These are phyloP conservation scores for Zoanthus sansibaricus DNA, from an alignment of 92 coral and sea anemone species.

Conservation along the genomic window DNA sequence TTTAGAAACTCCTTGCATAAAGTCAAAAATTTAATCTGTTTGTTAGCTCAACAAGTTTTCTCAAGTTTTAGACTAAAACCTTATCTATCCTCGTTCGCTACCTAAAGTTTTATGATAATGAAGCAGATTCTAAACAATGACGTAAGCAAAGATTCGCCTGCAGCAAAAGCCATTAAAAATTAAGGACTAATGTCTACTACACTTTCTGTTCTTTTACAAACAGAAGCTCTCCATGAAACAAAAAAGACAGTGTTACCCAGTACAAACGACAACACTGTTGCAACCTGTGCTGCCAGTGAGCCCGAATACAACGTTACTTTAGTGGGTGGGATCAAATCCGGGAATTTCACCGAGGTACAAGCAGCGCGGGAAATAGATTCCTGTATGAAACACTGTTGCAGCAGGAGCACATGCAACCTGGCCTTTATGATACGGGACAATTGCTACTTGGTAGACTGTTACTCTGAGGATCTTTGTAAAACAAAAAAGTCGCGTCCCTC, in stretches of 20 bases:
- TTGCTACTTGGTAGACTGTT: slow-evolving; percentile 90
- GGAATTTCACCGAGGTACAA: slow-evolving; percentile 81
- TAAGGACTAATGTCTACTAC: not conserved
- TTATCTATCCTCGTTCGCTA: no score
- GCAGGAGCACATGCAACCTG: slow-evolving; percentile 81
- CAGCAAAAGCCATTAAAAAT: no score
- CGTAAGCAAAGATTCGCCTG: no score
- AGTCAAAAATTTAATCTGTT: no score
- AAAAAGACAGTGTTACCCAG: slow-evolving; percentile 70
- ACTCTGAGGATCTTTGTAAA: slow-evolving; percentile 69
- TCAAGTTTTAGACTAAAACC: no score
- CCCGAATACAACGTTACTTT: slow-evolving; percentile 89
- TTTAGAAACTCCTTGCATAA: no score
- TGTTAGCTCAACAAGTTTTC: no score
- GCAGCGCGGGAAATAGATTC: slow-evolving; percentile 78
- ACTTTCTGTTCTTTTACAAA: not conserved
- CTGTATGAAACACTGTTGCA: slow-evolving; percentile 92
- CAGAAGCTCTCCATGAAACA: slow-evolving; percentile 55
- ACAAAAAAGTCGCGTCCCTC: slow-evolving; percentile 87
- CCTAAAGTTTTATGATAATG: no score
- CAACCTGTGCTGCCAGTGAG: slow-evolving; percentile 78
- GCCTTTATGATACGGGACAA: slow-evolving; percentile 96
- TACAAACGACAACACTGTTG: slow-evolving; percentile 38
- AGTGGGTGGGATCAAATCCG: slow-evolving; percentile 85
- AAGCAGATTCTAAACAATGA: no score